phyloP scores from a whole-genome alignment of 2,888 invertebrate species.

The Hoplodrina blanda region DNA sequence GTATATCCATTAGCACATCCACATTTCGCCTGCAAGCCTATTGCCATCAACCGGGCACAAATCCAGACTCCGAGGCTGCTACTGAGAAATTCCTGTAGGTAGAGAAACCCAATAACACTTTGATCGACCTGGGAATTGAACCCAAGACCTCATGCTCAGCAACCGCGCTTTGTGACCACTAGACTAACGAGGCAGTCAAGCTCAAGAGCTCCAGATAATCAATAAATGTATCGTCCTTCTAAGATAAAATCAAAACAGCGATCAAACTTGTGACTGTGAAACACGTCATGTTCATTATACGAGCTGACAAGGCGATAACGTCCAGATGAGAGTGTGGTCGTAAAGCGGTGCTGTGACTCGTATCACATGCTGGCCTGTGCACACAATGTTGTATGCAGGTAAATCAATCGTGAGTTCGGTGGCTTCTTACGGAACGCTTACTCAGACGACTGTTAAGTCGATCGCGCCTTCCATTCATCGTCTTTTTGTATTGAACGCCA shows the following conservation, averaged over 20 bases:
- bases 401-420: conserved; percentile 67
- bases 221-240: conserved; percentile 3
- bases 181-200: no score
- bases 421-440: conserved; percentile 65
- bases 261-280: conserved; percentile 20
- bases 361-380: conserved; percentile 25
- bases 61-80: no score
- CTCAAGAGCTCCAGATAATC: background rate
- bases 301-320: conserved; percentile 39
- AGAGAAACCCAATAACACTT: no score
- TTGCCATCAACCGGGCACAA: no score
- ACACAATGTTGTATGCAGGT: conserved; percentile 56
- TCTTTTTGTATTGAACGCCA: conserved; percentile 65
- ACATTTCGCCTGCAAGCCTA: no score
- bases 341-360: conserved; percentile 34
- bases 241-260: conserved; percentile 30
- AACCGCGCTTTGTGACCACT: no score
- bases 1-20: no score
- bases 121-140: no score
- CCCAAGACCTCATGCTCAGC: no score
- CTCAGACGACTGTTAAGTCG: conserved; percentile 68
- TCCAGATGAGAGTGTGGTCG: conserved; percentile 34
- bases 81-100: no score
- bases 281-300: conserved; percentile 20
- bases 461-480: conserved; percentile 61